Base-by-base conservation (phyloP, 2,113 vertebrate species). In the Marcusenius ussheri region DNA sequence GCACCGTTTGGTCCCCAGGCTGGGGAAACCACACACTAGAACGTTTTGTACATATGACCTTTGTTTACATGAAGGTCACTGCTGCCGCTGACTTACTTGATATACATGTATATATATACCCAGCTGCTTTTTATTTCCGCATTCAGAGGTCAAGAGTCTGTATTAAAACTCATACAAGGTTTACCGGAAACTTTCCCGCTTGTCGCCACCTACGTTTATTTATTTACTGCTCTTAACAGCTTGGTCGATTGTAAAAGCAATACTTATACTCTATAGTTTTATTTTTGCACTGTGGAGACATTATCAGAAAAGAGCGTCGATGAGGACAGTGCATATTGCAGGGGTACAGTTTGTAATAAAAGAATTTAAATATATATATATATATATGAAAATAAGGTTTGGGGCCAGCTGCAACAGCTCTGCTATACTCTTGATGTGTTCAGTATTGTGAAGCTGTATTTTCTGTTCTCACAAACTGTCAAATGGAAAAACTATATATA, bases 251-350 rank as follows among this genome's bases (percentile, higher is more conserved):
- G 96, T 96, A 95, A 92, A 95, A 94, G 93, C 89, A 88, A 90
- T 90, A 93, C 95, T 93, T 93, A 56, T 56, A 56, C 51, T 94
- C 95, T 95, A 95, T 95, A 97, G 97, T 97, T 96, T 70, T 98
- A 97, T 98, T 96, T 96, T 98, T 98, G 97, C 97, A 97, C 97
- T 97, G 96, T 94, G 92, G 94, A 93, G 93, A 90, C 92, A 93
- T 91, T 92, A 89, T 89, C 74, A 90, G 91, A 90, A 83, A 62
- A 49, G 93, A 91, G 93, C 93, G 94, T 94, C 93, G 92, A 92
- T 92, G 90, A 91, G 56, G n/a, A 74, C 90, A 92, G 90, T 90
- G 91, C 89, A 93, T 49, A 90, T 35, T 87, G 46, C 89, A 90
- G 74, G 19, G 83, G 31, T 51, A 89, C 80, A 93, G 88, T 56